Conservation (phyloP, 2,888 invertebrate species). For the Ecliptopera silaceata region DNA sequence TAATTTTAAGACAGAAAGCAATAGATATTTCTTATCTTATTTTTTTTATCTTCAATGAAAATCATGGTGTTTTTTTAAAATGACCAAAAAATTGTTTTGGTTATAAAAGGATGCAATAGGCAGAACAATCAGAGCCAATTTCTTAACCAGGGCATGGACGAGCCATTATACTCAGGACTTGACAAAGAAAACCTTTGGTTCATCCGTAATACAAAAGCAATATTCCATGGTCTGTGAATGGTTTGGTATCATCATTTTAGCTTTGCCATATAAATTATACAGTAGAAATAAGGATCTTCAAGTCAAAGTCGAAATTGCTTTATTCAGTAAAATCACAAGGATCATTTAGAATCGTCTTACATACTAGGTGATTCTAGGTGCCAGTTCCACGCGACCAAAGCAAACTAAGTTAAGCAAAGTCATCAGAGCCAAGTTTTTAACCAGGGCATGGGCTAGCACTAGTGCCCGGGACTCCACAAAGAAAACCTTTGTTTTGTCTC, state of each 20-base stretch:
- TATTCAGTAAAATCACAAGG: too few relatives aligned
- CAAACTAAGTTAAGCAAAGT: too few relatives aligned
- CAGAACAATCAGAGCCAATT: constrained; percentile 77
- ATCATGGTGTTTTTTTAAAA: not conserved
- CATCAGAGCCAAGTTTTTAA: constrained; percentile 80
- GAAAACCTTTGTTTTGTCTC: constrained; percentile 72
- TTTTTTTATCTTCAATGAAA: too few relatives aligned
- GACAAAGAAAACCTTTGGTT: constrained; percentile 75
- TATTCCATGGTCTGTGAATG: constrained; percentile 82
- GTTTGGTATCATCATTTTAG: constrained; percentile 79
- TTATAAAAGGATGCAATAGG: constrained; percentile 5
- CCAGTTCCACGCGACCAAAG: too few relatives aligned
- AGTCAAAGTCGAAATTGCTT: constrained; percentile 33
- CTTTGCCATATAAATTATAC: constrained; percentile 18
- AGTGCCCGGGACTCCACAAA: constrained; percentile 51
- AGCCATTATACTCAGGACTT: constrained; percentile 49
- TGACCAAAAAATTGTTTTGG: not conserved
- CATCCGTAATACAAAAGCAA: constrained; percentile 52
- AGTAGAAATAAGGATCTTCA: constrained; percentile 7
- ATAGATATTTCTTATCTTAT: too few relatives aligned
- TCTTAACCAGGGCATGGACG: constrained; percentile 77
- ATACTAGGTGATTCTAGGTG: too few relatives aligned
- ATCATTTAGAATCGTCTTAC: too few relatives aligned
- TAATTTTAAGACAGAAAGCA: too few relatives aligned
- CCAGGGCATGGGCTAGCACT: constrained; percentile 71